Evolutionary conservation across 1,140 invertebrate genomes (phyloP), one percentile per base, ranked within the genome.

Genomic region (Brachionus rotundiformis): DNA sequence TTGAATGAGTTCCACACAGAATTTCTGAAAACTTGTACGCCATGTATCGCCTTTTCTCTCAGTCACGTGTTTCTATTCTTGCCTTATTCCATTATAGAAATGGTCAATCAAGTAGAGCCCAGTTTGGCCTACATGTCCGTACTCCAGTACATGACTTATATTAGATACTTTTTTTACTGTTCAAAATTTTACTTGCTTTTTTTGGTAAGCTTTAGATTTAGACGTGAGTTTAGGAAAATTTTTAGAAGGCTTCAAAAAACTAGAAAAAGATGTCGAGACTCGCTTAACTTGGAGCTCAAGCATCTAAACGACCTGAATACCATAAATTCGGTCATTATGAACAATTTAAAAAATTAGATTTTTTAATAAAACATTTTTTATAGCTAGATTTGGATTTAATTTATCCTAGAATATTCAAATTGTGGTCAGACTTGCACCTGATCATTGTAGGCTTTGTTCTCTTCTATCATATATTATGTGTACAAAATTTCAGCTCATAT

Each of bases 11-110:
- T 73, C 29, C 68, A 79, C n/a, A 41, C 33, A 0, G 76, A 79
- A 63, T 79, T 79, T 41, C 31, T 79, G 36, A 79, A 79, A 19
- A 79, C 76, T 23, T 79, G 76, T 25, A 59, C 76, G 41, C 76
- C 76, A 1, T 79, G 76, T 23, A 79, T 79, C 25, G 76, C 76
- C 10, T 79, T 79, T 41, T 79, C 76, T 7, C 36, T 79, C 7
- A 39, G 47, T 4, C 76, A 79, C 25, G 47, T 59, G 3, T 4
- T 79, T 25, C 29, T 79, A n/a, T 59, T 79, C 25, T 59, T 79
- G 27, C 76, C 76, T 25, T 79, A 79, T 41, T 79, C 76, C 0
- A 6, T 79, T 10, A 79, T 79, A 3, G 76, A 79, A 41, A 19
- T 63, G 19, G 31, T 79, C 27, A 79, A 79, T 63, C 76, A 79